phyloP scores from a whole-genome alignment of 2,113 vertebrate species.

The Catharus fuscescens region DNA sequence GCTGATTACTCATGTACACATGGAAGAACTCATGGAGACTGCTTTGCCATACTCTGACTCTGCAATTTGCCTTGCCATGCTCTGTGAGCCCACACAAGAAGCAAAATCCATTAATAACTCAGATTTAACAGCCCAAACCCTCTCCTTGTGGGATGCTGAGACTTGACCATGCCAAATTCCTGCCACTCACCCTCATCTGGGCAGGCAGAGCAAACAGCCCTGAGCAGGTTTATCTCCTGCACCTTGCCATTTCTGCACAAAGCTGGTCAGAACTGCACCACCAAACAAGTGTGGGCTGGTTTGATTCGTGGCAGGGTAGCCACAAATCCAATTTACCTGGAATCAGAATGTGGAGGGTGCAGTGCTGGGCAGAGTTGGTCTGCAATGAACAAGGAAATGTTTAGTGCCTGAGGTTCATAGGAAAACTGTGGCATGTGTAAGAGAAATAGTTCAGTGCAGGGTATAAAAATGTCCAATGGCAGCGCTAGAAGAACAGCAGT shows the following conservation, averaged over 20 bases:
- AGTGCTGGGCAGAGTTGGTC: not conserved
- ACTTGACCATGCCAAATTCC: not conserved
- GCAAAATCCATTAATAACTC: not conserved
- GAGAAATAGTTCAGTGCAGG: not conserved
- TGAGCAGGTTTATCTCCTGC: not conserved
- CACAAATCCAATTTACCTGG: not conserved
- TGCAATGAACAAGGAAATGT: not conserved
- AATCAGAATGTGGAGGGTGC: not conserved
- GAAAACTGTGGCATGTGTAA: not conserved
- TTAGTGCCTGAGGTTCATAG: no score
- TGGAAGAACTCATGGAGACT: not conserved
- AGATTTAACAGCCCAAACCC: not conserved
- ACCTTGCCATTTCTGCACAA: not conserved
- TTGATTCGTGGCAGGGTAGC: not conserved
- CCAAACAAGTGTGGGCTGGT: not conserved
- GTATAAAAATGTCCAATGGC: accelerated
- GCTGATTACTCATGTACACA: not conserved
- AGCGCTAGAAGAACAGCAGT: not conserved
- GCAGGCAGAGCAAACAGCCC: not conserved
- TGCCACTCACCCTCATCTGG: accelerated
- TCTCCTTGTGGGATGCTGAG: not conserved
- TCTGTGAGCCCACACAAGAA: not conserved
- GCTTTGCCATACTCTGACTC: not conserved
- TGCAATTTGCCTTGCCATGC: not conserved
- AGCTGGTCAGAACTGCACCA: not conserved